These are phyloP conservation scores for Istiophorus platypterus DNA, from an alignment of 2,113 vertebrate genomes.

Conservation along the genomic window DNA sequence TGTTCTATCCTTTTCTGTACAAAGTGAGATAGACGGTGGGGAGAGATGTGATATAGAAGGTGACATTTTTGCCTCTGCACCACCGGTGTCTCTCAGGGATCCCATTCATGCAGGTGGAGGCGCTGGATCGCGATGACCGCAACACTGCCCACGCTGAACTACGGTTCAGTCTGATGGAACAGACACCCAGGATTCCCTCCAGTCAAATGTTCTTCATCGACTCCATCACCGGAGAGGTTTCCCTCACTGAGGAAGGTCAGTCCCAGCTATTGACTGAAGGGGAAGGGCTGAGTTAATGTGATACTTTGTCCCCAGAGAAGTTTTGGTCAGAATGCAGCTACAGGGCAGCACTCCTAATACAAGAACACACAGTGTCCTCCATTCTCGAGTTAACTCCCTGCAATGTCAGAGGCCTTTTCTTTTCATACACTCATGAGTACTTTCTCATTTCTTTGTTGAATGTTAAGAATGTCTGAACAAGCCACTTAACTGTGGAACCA, in stretches of 20 bases:
- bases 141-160: constrained; percentile 87
- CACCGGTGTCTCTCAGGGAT: constrained; percentile 64
- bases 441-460: neutral
- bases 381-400: neutral
- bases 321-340: neutral
- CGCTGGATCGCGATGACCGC: constrained; percentile 81
- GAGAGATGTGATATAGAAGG: neutral
- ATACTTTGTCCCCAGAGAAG: neutral
- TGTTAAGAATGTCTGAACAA: neutral
- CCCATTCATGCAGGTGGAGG: constrained; percentile 85
- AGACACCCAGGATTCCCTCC: constrained; percentile 83
- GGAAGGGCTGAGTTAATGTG: neutral
- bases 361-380: neutral
- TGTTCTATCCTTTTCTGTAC: neutral
- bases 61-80: neutral
- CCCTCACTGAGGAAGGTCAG: constrained; percentile 87
- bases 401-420: neutral
- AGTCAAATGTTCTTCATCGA: constrained; percentile 85
- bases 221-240: constrained; percentile 80
- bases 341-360: neutral
- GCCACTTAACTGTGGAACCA: neutral
- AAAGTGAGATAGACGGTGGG: neutral
- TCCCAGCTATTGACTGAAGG: neutral
- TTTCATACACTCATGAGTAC: neutral
- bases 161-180: constrained; percentile 84